phyloP scores from a whole-genome alignment of 2,888 invertebrate species.

The Peribatodes rhomboidaria region DNA sequence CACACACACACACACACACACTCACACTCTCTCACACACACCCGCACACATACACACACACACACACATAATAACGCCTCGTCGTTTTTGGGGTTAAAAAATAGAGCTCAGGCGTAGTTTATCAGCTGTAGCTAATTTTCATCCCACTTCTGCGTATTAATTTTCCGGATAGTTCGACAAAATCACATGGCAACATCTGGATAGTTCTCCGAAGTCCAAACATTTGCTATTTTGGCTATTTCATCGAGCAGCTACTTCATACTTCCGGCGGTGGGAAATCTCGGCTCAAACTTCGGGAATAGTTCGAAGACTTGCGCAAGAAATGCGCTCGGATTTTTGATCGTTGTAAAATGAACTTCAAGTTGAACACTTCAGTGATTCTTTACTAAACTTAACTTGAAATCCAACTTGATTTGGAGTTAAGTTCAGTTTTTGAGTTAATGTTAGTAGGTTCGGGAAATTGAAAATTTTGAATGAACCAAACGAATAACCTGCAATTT shows the following conservation, averaged over 20 bases:
- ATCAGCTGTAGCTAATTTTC: too few species aligned
- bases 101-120: too few species aligned
- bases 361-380: constrained; percentile 30
- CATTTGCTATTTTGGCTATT: neutral
- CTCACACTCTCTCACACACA: too few species aligned
- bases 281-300: constrained; percentile 39
- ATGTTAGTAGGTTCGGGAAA: neutral
- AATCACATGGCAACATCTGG: neutral
- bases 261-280: constrained; percentile 8
- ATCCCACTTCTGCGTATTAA: too few species aligned
- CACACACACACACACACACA: too few species aligned
- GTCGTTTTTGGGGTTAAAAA: too few species aligned
- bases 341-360: constrained; percentile 26
- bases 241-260: constrained; percentile 1
- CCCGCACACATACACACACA: too few species aligned
- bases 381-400: too few species aligned
- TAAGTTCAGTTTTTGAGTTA: neutral
- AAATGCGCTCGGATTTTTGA: constrained; percentile 35
- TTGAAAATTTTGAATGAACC: too few species aligned
- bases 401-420: constrained; percentile 15
- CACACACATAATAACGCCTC: too few species aligned
- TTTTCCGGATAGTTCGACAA: neutral
- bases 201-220: neutral
- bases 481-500: too few species aligned
- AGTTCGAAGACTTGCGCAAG: constrained; percentile 39